Evolutionary conservation across 2,113 vertebrate genomes (phyloP).

Genomic region (Campylorhamphus procurvoides): DNA sequence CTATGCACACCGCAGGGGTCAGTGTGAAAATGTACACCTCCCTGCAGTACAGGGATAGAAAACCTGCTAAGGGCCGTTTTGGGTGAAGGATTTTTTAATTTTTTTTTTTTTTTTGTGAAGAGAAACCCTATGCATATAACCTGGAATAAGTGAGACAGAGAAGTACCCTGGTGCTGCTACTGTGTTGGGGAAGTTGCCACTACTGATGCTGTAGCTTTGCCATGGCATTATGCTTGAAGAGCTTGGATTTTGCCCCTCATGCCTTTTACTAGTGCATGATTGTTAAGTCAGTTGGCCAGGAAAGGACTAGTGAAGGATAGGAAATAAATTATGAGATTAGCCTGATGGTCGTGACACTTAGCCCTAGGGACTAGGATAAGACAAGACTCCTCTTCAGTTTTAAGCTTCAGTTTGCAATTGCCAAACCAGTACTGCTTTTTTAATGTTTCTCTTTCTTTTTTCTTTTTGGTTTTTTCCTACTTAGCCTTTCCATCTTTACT

Average conservation of each 20-base stretch:
- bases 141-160: background rate
- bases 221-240: background rate
- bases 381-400: background rate
- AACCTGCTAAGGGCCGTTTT: background rate
- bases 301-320: background rate
- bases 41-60: background rate
- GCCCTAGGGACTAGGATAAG: background rate
- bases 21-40: background rate
- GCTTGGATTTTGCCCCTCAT: background rate
- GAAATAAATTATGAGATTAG: background rate
- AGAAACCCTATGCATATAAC: background rate
- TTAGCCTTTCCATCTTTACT: background rate
- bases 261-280: background rate
- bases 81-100: background rate
- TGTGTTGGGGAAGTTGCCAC: background rate
- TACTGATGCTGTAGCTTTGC: background rate
- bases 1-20: accelerated
- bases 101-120: background rate
- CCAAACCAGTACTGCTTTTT: background rate
- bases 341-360: background rate
- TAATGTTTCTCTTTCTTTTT: no score
- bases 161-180: accelerated
- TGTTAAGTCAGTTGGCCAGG: background rate
- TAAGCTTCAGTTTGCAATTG: background rate
- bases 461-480: background rate